Percentiles rank a stretch among this genome's conserved stretches.
phyloP scores from a whole-genome alignment of 1,140 invertebrate species.

The Ganaspis sp. region DNA sequence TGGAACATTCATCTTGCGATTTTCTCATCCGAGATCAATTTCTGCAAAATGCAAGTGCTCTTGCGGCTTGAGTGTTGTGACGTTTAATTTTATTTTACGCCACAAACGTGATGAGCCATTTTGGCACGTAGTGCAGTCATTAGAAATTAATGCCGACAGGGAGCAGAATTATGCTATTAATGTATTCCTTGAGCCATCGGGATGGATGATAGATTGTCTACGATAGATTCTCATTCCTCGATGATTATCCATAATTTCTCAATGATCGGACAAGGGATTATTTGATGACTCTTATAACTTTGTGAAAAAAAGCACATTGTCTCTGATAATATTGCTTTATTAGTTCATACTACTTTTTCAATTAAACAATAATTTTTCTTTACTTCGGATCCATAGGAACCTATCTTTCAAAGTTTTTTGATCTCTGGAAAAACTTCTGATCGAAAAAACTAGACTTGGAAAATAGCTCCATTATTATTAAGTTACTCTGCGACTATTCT shows the following conservation, averaged over 20 bases:
- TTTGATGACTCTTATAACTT: neutral
- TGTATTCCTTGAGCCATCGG: conserved; percentile 9
- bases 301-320: too few relatives aligned
- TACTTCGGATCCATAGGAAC: too few relatives aligned
- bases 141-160: conserved; percentile 17
- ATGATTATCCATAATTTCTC: conserved; percentile 11
- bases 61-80: conserved; percentile 7
- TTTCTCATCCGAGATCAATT: conserved; percentile 22
- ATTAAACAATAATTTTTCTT: too few relatives aligned
- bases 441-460: too few relatives aligned
- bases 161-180: conserved; percentile 27
- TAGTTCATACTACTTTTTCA: too few relatives aligned
- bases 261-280: neutral
- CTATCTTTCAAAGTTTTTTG: too few relatives aligned
- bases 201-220: too few relatives aligned
- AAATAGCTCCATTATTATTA: too few relatives aligned
- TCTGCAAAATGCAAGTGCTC: conserved; percentile 2
- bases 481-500: too few relatives aligned
- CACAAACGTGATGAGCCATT: neutral
- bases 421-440: too few relatives aligned
- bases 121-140: conserved; percentile 17
- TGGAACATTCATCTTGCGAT: neutral
- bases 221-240: neutral
- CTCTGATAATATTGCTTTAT: neutral
- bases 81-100: conserved; percentile 26